Evolutionary conservation across 2,113 vertebrate genomes (phyloP), one percentile per base, ranked within the genome.

Genomic region (Crocuta crocuta): DNA sequence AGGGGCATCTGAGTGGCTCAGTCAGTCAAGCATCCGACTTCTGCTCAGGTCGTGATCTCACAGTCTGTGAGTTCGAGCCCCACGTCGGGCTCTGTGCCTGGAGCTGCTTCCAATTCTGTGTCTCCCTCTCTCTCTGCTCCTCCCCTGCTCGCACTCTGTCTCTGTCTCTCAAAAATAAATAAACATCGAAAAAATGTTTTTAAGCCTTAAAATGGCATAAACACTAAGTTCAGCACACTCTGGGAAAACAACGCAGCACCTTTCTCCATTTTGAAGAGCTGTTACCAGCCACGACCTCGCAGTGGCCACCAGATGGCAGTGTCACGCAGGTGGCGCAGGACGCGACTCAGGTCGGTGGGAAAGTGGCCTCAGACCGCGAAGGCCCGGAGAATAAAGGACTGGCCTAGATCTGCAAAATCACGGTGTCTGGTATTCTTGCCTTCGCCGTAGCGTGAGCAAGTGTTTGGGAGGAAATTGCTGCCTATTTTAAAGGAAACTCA

Each of bases 261-360:
- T 58, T 53, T 81, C 55, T 74, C 61, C 43, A 21, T 19, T 35
- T 16, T 21, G 6, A 94, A 43, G 0, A 16, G 7, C 28, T 43
- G 0, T 48, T 28, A 71, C 66, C n/a, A 45, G 7, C 1, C 3
- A 11, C n/a, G 66, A 76, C 71, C 74, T 58, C 4, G 11, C 19
- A 35, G 19, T 71, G 97, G 70, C 98, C 98, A 98, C 98, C 96
- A 98, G 98, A 97, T 98, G 98, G 98, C 98, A 98, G 97, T 98
- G 33, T 97, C 74, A 94, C 35, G 98, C 76, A 97, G 88, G 65
- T 5, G 53, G 73, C n/a, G 83, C 48, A 15, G 55, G 74, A 53
- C 13, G 5, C 31, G 9, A 0, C 1, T 45, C 28, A 31, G 23
- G 10, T 7, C n/a, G 1, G 2, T 1, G 23, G 74, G 97, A 94